Conservation (phyloP, 2,797 vertebrate genomes). For the Bucorvus abyssinicus region DNA sequence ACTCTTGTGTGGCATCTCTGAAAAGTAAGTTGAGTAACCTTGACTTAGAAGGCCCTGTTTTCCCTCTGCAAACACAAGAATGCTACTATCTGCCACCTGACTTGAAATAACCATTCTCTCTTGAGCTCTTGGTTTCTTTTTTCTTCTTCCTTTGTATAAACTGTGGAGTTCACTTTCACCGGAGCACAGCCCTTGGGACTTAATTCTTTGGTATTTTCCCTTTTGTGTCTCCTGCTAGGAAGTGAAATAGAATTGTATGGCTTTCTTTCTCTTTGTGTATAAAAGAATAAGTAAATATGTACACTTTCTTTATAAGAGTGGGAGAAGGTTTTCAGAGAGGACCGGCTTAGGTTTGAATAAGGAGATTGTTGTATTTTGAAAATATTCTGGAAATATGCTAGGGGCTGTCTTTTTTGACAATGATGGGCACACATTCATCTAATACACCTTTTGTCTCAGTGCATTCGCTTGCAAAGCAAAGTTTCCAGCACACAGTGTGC, state of each 20-base stretch:
- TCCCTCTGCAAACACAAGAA: neutral
- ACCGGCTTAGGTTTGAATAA: neutral
- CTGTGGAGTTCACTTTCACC: neutral
- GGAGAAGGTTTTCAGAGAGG: neutral
- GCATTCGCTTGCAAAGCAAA: neutral
- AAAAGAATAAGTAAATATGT: neutral
- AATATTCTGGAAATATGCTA: neutral
- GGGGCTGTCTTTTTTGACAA: neutral
- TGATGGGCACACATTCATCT: neutral
- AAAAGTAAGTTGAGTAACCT: neutral
- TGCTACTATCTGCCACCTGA: rapidly evolving
- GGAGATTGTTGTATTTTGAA: neutral
- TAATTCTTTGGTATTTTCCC: neutral
- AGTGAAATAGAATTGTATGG: neutral
- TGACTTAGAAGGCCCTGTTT: neutral
- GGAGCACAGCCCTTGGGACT: neutral
- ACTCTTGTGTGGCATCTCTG: neutral
- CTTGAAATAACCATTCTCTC: neutral
- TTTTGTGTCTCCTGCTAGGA: neutral
- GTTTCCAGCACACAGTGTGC: neutral
- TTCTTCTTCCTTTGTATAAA: neutral
- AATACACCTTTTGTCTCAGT: neutral
- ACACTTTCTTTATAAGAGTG: neutral
- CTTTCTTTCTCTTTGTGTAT: neutral
- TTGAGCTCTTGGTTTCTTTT: neutral